These are phyloP conservation scores for Polydrusus cervinus DNA, from an alignment of 2,888 invertebrate species.

Conservation along the genomic window DNA sequence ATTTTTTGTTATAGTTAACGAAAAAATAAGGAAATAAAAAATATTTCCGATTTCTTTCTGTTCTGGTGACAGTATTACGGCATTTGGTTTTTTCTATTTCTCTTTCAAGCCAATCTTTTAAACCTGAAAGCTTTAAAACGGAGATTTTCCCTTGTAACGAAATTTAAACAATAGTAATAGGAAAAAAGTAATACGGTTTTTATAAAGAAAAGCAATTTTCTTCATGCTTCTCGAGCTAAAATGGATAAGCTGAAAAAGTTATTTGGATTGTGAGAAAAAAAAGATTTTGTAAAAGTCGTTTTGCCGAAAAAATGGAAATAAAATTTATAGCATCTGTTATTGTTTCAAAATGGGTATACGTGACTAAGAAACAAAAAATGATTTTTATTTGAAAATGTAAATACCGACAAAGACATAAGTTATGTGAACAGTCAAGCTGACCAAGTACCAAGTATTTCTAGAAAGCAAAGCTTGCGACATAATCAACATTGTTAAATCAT, in stretches of 20 bases:
- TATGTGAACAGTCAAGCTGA: too few relatives aligned
- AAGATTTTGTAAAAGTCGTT: conserved; percentile 7
- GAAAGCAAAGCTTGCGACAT: too few relatives aligned
- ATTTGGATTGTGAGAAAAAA: conserved; percentile 8
- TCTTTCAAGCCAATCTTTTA: conserved; percentile 18
- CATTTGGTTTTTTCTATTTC: conserved; percentile 5
- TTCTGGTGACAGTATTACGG: conserved; percentile 12
- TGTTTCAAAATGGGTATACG: too few relatives aligned
- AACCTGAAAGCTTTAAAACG: conserved; percentile 6
- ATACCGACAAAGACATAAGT: too few relatives aligned
- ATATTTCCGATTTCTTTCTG: not conserved
- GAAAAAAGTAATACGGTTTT: conserved; percentile 20
- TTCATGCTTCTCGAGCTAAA: conserved; percentile 17
- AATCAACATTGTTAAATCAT: too few relatives aligned
- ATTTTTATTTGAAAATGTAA: too few relatives aligned
- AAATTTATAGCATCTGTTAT: not conserved
- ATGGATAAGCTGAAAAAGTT: conserved; percentile 17
- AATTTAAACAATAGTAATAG: conserved; percentile 25
- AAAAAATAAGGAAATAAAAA: too few relatives aligned
- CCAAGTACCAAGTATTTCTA: too few relatives aligned
- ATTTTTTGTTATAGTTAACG: too few relatives aligned
- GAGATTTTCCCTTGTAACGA: conserved; percentile 12
- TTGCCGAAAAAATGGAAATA: not conserved
- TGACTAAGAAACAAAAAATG: too few relatives aligned
- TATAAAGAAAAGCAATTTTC: conserved; percentile 24